These are phyloP conservation scores for Saguinus midas DNA, from an alignment of 2,113 vertebrate genomes.

Conservation along the genomic window DNA sequence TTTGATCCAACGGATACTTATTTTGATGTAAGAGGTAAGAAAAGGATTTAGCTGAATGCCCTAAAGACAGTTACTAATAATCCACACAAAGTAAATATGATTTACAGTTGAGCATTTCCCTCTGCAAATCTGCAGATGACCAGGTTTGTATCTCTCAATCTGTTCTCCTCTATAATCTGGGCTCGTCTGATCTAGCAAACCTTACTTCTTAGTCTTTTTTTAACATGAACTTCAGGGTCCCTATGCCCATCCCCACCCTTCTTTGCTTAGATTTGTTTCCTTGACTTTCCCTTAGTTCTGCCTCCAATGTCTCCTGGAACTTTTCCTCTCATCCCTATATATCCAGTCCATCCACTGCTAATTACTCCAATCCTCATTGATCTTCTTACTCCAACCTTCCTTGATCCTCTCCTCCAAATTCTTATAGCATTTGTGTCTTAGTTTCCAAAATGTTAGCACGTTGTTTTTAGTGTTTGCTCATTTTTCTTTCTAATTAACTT, in stretches of 20 bases:
- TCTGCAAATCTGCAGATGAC: not conserved
- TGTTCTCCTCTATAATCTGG: not conserved
- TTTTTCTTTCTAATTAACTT: not conserved
- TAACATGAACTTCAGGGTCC: too few relatives aligned
- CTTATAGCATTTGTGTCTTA: not conserved
- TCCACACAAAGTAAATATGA: not conserved
- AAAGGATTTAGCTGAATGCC: not conserved
- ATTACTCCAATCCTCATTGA: not conserved
- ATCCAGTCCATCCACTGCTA: not conserved
- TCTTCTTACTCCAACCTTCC: not conserved
- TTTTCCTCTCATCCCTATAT: too few relatives aligned
- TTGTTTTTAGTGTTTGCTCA: not conserved
- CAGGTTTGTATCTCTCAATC: not conserved
- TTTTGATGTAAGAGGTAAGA: not conserved
- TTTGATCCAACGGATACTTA: not conserved
- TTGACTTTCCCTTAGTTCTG: not conserved
- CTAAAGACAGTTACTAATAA: not conserved
- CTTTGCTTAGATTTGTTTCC: not conserved
- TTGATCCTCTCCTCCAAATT: not conserved
- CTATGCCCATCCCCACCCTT: rapidly evolving
- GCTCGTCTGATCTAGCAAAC: not conserved
- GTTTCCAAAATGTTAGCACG: not conserved
- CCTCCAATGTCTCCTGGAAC: not conserved
- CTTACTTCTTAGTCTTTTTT: not conserved
- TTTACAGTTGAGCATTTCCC: not conserved